Conservation (phyloP, 2,888 invertebrate genomes). For the Graphium colonna region DNA sequence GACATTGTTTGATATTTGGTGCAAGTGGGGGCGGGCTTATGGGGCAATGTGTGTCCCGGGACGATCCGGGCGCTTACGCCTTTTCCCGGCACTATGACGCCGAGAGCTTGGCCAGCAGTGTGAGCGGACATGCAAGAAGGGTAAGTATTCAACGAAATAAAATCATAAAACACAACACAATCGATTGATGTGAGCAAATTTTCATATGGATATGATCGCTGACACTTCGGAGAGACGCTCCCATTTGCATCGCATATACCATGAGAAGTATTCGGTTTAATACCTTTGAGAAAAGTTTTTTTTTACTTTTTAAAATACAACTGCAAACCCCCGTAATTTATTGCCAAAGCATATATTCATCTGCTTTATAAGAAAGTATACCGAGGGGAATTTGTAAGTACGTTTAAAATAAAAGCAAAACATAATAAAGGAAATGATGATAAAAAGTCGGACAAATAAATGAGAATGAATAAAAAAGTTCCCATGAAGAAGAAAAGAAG, state of each 20-base stretch:
- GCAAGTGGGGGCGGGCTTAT: conserved; percentile 69
- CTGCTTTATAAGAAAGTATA: too few species aligned
- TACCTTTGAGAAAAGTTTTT: neutral
- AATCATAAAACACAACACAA: neutral
- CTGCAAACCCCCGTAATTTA: too few species aligned
- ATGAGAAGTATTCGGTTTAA: neutral
- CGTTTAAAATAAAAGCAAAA: too few species aligned
- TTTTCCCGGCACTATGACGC: conserved; percentile 71
- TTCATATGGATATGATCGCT: too few species aligned
- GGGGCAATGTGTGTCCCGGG: conserved; percentile 89
- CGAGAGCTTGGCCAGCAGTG: conserved; percentile 66
- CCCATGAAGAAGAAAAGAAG: too few species aligned
- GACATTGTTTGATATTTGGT: conserved; percentile 34
- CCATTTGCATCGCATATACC: neutral
- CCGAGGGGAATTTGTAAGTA: too few species aligned
- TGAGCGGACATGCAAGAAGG: conserved; percentile 52
- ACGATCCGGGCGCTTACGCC: conserved; percentile 71
- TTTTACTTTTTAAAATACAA: neutral
- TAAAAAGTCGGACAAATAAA: too few species aligned
- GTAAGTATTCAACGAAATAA: conserved; percentile 39
- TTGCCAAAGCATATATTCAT: too few species aligned
- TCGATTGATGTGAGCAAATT: neutral
- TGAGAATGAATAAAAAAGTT: too few species aligned
- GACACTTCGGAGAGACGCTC: too few species aligned
- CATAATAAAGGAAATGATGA: too few species aligned